Percentiles rank a stretch among this genome's conserved stretches.
These are phyloP conservation scores for Heterohyrax brucei DNA, from an alignment of 2,797 vertebrate genomes.

Conservation along the genomic window DNA sequence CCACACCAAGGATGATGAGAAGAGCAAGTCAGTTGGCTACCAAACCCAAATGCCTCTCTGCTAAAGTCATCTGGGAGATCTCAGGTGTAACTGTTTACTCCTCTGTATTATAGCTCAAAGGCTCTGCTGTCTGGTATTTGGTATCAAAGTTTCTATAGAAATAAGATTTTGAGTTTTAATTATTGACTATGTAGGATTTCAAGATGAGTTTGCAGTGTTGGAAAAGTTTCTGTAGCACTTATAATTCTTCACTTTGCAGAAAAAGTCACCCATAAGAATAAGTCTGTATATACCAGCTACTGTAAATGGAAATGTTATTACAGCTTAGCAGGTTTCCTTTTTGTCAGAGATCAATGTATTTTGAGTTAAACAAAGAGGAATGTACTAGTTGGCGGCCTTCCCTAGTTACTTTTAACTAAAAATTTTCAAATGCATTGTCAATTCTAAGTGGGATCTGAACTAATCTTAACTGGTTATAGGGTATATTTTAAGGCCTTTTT, in stretches of 20 bases:
- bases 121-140: not conserved
- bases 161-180: conserved; percentile 12
- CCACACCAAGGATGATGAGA: not conserved
- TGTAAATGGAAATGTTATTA: not conserved
- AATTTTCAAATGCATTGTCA: not conserved
- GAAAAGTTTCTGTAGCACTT: not conserved
- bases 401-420: not conserved
- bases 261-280: not conserved
- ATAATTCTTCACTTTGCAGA: not conserved
- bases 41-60: not conserved
- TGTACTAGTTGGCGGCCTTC: not conserved
- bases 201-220: not conserved
- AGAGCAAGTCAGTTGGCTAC: not conserved
- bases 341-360: not conserved
- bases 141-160: not conserved
- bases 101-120: not conserved
- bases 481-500: not conserved
- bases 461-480: not conserved
- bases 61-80: not conserved
- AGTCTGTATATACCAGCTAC: not conserved
- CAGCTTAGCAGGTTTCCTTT: not conserved
- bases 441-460: not conserved
- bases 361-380: conserved; percentile 3
- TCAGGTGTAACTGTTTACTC: not conserved
- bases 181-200: not conserved